These are phyloP conservation scores for Saxicola maurus DNA, from an alignment of 2,797 vertebrate species.

Conservation along the genomic window DNA sequence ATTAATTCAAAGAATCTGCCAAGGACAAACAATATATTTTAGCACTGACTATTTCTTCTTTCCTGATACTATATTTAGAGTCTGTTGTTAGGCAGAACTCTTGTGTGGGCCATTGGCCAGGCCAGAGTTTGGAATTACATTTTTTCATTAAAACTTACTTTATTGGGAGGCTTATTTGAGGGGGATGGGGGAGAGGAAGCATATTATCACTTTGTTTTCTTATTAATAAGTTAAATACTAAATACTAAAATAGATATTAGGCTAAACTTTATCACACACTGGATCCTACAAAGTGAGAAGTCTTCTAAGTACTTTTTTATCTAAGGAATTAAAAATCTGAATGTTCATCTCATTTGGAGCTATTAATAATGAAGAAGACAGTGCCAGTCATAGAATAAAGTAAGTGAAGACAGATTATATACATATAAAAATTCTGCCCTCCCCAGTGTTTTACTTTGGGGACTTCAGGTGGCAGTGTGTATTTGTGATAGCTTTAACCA, in stretches of 20 bases:
- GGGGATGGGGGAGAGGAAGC: accelerated
- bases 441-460: neutral
- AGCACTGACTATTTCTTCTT: neutral
- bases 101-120: neutral
- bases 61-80: neutral
- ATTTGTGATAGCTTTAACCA: neutral
- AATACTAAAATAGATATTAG: neutral
- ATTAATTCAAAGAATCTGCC: neutral
- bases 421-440: neutral
- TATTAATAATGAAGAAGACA: neutral
- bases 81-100: neutral
- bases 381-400: neutral
- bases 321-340: neutral
- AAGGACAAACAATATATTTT: neutral
- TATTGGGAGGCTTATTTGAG: neutral
- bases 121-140: neutral
- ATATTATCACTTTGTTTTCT: neutral
- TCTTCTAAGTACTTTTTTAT: neutral
- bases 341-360: neutral
- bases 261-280: neutral
- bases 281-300: neutral
- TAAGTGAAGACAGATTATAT: neutral
- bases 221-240: neutral
- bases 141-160: constrained; percentile 1
- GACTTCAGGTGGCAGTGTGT: neutral